phyloP scores from a whole-genome alignment of 1,140 invertebrate species.

The Lineus longissimus region DNA sequence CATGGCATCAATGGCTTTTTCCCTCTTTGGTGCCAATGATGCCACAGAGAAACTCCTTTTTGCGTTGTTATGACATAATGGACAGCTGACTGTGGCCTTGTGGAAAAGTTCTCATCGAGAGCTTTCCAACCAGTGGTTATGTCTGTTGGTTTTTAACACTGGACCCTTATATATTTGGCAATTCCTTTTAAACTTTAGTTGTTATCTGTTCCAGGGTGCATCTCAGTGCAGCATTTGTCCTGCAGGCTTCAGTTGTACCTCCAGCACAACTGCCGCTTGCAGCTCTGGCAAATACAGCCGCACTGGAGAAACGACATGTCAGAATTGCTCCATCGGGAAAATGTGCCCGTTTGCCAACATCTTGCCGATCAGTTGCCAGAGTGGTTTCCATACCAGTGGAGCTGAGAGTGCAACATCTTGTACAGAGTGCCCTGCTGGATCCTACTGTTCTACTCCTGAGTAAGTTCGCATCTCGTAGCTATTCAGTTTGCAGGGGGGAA shows the following conservation, averaged over 20 bases:
- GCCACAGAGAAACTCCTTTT: too few relatives aligned
- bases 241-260: conserved; percentile 36
- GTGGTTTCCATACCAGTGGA: conserved; percentile 34
- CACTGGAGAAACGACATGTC: conserved; percentile 30
- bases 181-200: background rate
- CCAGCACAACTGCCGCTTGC: conserved; percentile 28
- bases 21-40: too few relatives aligned
- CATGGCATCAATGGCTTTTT: too few relatives aligned
- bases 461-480: too few relatives aligned
- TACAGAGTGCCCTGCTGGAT: conserved; percentile 40
- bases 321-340: conserved; percentile 35
- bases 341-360: conserved; percentile 37
- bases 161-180: background rate
- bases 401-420: conserved; percentile 24
- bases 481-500: too few relatives aligned
- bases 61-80: too few relatives aligned
- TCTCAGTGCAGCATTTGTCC: conserved; percentile 35
- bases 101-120: too few relatives aligned
- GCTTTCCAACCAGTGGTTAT: too few relatives aligned
- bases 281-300: conserved; percentile 39
- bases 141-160: too few relatives aligned
- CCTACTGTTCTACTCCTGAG: conserved; percentile 31
- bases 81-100: too few relatives aligned
- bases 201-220: conserved; percentile 26
- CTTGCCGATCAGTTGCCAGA: conserved; percentile 32